Percentiles rank a stretch among this genome's conserved stretches.
These are phyloP conservation scores for Antitype chi DNA, from an alignment of 2,888 invertebrate genomes.

Conservation along the genomic window DNA sequence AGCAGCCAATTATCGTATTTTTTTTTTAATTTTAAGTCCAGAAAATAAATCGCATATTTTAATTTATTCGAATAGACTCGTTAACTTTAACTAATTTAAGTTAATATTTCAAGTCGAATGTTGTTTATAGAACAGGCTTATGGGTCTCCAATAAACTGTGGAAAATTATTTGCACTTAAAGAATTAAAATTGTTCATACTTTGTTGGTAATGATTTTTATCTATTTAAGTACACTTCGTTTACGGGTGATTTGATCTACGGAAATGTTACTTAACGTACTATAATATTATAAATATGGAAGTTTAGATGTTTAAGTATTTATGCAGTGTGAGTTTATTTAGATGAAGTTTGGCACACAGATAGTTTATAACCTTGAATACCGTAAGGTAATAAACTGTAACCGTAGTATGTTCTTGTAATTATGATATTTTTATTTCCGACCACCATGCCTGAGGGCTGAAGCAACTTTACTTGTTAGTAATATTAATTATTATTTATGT, in stretches of 20 bases:
- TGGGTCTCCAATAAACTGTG: constrained; percentile 25
- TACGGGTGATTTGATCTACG: background rate
- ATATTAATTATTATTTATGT: background rate
- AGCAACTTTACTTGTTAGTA: background rate
- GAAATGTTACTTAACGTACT: background rate
- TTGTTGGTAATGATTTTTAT: background rate
- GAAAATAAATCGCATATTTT: constrained; percentile 30
- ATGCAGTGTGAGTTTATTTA: background rate
- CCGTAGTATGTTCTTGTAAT: background rate
- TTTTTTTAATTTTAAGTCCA: constrained; percentile 2
- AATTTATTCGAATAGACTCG: constrained; percentile 42
- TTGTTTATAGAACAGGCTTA: constrained; percentile 29
- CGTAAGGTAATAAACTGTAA: too few relatives aligned
- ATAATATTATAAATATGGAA: background rate
- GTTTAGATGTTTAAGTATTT: background rate
- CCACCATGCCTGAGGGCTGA: background rate
- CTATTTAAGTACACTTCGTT: background rate
- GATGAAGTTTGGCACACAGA: background rate
- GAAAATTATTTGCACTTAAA: constrained; percentile 17
- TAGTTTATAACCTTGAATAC: background rate
- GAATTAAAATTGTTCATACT: background rate
- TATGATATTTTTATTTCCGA: background rate
- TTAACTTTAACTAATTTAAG: constrained; percentile 9
- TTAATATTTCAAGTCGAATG: constrained; percentile 27
- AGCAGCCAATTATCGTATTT: constrained; percentile 23